Percentiles rank a stretch among this genome's conserved stretches.
These are phyloP conservation scores for Drosophila novamexicana DNA, from an alignment of 1,140 invertebrate genomes.

Conservation along the genomic window DNA sequence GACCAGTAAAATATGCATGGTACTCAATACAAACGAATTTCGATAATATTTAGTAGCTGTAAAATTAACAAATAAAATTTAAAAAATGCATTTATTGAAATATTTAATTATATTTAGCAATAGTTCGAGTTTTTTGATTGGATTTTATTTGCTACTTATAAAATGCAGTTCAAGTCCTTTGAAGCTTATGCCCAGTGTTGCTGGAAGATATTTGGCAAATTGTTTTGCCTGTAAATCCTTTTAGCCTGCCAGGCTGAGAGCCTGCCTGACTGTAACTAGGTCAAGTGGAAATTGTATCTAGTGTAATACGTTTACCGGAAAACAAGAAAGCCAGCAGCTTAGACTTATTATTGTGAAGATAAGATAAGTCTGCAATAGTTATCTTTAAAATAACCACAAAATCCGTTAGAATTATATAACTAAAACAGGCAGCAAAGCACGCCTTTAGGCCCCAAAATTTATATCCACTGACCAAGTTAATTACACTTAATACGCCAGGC, in stretches of 20 bases:
- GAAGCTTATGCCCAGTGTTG: conserved; percentile 2
- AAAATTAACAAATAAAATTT: not conserved
- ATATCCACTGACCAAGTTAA: conserved; percentile 61
- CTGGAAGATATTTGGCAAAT: conserved; percentile 36
- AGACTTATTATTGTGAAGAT: conserved; percentile 61
- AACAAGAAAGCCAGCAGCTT: conserved; percentile 44
- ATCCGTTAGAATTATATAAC: conserved; percentile 76
- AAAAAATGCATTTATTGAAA: conserved; percentile 1
- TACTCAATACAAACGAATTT: not conserved
- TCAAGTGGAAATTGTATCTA: conserved; percentile 73
- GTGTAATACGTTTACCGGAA: conserved; percentile 32
- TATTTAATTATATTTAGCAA: conserved; percentile 36
- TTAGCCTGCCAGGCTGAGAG: conserved; percentile 16
- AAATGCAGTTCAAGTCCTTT: conserved; percentile 32
- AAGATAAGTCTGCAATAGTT: conserved; percentile 67
- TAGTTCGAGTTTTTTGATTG: conserved; percentile 34
- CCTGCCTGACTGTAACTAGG: conserved; percentile 49
- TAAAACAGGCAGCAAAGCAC: conserved; percentile 53
- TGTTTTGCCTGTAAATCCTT: conserved; percentile 60
- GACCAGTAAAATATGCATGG: not conserved
- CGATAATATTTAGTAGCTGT: not conserved
- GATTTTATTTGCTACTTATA: conserved; percentile 29
- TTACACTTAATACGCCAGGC: conserved; percentile 75
- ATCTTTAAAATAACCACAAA: conserved; percentile 80
- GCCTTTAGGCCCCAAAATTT: conserved; percentile 18